These are phyloP conservation scores for Cataglyphis hispanica DNA, from an alignment of 1,140 invertebrate species.

Conservation along the genomic window DNA sequence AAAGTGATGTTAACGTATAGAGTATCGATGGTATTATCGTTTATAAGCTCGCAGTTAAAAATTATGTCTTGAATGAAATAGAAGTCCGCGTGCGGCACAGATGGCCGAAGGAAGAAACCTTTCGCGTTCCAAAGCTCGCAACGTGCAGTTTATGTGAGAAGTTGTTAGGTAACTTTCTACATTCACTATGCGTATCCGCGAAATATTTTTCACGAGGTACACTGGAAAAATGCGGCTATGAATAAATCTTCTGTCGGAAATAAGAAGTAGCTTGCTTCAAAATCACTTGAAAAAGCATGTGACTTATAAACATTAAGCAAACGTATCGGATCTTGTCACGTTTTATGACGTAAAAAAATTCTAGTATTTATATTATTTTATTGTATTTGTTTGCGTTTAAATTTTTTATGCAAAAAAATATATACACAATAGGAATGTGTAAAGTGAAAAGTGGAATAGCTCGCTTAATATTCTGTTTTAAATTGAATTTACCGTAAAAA, in stretches of 20 bases:
- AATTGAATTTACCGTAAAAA: slow-evolving; percentile 24
- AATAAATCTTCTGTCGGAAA: slow-evolving; percentile 50
- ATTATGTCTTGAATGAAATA: neutral
- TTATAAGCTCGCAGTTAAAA: neutral
- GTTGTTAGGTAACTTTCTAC: slow-evolving; percentile 19
- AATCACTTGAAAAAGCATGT: slow-evolving; percentile 4
- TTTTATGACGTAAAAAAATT: neutral
- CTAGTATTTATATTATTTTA: neutral
- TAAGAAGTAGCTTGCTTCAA: slow-evolving; percentile 46
- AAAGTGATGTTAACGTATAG: neutral
- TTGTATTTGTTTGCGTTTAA: neutral
- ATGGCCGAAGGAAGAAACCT: neutral
- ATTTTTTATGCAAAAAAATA: neutral
- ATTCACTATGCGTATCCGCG: neutral
- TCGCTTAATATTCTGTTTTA: neutral
- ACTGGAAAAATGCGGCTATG: slow-evolving; percentile 24
- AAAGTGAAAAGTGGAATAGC: neutral
- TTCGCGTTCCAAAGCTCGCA: slow-evolving; percentile 7
- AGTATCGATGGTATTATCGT: neutral
- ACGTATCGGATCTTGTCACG: neutral
- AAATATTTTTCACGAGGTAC: slow-evolving; percentile 34
- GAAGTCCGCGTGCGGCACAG: neutral
- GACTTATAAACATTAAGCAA: slow-evolving; percentile 19
- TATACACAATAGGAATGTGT: neutral
- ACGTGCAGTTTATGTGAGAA: slow-evolving; percentile 24